Conservation (phyloP, 37 sponge, comb jelly and placozoan genomes). For the Oopsacas minuta region DNA sequence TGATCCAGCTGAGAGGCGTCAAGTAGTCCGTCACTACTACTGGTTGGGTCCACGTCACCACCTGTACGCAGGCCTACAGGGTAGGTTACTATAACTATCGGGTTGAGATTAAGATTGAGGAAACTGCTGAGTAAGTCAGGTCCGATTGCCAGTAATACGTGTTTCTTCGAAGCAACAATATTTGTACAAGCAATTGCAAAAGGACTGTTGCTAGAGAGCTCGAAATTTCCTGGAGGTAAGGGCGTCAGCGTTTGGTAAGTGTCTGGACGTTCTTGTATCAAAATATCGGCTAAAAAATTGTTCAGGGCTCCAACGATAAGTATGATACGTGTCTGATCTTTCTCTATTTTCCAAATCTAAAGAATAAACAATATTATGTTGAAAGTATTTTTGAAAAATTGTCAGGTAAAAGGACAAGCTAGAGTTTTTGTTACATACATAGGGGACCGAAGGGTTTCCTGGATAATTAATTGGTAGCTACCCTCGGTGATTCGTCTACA, state of each 20-base stretch:
- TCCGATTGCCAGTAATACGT: background rate
- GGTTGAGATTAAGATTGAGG: background rate
- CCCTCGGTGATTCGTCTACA: too few species aligned
- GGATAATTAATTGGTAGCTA: too few species aligned
- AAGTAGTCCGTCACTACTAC: background rate
- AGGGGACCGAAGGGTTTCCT: too few species aligned
- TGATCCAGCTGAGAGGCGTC: background rate
- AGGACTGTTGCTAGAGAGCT: background rate
- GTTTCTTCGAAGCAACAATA: background rate
- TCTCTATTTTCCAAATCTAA: constrained; percentile 9
- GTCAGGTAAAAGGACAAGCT: background rate
- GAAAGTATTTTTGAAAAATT: background rate
- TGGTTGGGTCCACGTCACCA: background rate
- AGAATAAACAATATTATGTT: background rate
- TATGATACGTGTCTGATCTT: background rate
- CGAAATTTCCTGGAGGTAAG: background rate
- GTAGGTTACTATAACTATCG: background rate
- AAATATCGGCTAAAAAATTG: background rate
- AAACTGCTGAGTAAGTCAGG: background rate
- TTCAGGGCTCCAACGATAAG: background rate
- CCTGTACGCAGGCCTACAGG: background rate
- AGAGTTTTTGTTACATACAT: background rate
- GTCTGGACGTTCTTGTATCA: background rate
- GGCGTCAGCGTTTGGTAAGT: background rate
- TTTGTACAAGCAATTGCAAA: background rate